phyloP scores from a whole-genome alignment of 64 coral and sea anemone genomes.

The Dendrophyllia cribrosa region DNA sequence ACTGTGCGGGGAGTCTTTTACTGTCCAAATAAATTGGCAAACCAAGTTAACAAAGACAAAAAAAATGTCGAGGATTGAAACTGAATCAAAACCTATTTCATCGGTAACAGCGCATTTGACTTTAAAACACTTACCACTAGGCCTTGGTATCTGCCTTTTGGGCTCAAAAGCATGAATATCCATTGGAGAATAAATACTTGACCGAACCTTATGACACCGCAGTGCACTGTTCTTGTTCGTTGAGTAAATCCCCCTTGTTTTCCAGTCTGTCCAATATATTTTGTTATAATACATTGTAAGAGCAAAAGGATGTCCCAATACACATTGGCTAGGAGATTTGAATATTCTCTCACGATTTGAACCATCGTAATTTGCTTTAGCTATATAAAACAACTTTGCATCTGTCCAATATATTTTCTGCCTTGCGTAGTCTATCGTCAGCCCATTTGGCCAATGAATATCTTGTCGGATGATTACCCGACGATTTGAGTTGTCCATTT shows the following conservation, averaged over 20 bases:
- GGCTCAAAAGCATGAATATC: conserved; percentile 74
- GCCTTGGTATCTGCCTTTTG: conserved; percentile 23
- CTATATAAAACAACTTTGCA: conserved; percentile 78
- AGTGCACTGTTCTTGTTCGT: conserved; percentile 69
- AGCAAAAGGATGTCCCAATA: conserved; percentile 75
- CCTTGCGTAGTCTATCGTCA: conserved; percentile 71
- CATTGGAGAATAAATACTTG: conserved; percentile 74
- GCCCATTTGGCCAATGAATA: conserved; percentile 83
- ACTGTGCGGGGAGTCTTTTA: too few species aligned
- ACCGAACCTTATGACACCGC: conserved; percentile 18
- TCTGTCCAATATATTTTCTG: conserved; percentile 92
- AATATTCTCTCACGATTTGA: conserved; percentile 51
- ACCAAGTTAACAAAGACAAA: too few species aligned
- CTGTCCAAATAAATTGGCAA: too few species aligned
- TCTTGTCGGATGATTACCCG: conserved; percentile 43
- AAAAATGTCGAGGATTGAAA: too few species aligned
- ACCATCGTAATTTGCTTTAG: conserved; percentile 68
- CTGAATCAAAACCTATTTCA: too few species aligned
- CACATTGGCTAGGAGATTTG: neutral
- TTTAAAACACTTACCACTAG: conserved; percentile 25
- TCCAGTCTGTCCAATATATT: conserved; percentile 88
- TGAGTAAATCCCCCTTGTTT: conserved; percentile 41
- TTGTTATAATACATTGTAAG: conserved; percentile 59
- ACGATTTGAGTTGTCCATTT: conserved; percentile 76
- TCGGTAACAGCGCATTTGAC: too few species aligned